A percentile compares a stretch with the other conserved stretches of the same genome.
phyloP scores from a whole-genome alignment of 2,797 vertebrate species.

The Hemibagrus guttatus region DNA sequence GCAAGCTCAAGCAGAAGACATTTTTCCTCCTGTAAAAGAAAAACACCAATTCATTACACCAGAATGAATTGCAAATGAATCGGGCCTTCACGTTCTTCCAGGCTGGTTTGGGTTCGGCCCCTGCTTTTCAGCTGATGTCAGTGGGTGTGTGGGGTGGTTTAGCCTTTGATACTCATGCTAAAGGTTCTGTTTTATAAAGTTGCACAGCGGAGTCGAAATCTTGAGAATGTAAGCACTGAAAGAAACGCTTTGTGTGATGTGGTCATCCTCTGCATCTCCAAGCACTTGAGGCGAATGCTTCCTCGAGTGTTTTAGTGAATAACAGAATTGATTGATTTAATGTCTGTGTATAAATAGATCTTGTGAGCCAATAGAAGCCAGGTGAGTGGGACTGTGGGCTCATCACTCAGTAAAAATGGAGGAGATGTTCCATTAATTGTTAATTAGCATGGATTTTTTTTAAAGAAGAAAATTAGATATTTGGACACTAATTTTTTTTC shows the following conservation, averaged over 20 bases:
- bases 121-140: constrained; percentile 13
- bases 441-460: not conserved
- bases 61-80: not conserved
- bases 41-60: not conserved
- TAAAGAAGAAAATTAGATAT: not conserved
- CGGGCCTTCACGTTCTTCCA: not conserved
- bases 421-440: not conserved
- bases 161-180: not conserved
- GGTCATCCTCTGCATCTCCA: not conserved
- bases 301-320: not conserved
- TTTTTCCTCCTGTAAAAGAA: not conserved
- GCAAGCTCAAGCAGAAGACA: not conserved
- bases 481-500: not conserved
- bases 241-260: not conserved
- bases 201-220: not conserved
- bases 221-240: not conserved
- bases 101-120: constrained; percentile 17
- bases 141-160: not conserved
- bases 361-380: not conserved
- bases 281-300: no score
- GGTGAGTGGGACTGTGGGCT: not conserved
- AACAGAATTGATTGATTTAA: not conserved
- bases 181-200: not conserved
- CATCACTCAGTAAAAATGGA: not conserved
- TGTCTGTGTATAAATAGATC: no score